Percentiles rank a stretch among this genome's conserved stretches.
Evolutionary conservation across 2,797 vertebrate species (phyloP).

Genomic region (Macropodus opercularis): DNA sequence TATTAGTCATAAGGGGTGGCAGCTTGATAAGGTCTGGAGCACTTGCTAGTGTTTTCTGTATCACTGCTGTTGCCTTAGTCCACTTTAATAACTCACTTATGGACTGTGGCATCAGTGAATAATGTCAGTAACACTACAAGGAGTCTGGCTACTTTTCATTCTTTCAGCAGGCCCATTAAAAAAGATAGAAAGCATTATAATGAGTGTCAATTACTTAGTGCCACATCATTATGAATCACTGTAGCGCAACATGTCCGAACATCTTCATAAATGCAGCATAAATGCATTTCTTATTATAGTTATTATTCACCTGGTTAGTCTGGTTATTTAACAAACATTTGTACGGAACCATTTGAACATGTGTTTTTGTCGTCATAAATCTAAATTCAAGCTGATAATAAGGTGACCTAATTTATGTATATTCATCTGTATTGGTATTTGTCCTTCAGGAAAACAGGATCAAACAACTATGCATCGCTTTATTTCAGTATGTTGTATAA

Average conservation of each 20-base stretch:
- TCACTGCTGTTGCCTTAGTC: conserved; percentile 11
- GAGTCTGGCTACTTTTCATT: conserved; percentile 6
- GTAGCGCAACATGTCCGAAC: neutral
- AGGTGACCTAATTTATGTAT: conserved; percentile 13
- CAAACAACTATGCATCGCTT: conserved; percentile 56
- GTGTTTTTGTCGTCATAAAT: neutral
- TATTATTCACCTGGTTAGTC: too few species aligned
- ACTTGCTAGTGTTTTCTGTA: conserved; percentile 21
- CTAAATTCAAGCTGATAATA: neutral
- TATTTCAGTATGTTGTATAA: conserved; percentile 77
- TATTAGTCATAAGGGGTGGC: conserved; percentile 24
- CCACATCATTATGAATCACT: conserved; percentile 7
- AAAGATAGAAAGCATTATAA: conserved; percentile 12
- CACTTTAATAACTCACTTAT: conserved; percentile 11
- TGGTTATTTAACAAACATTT: neutral
- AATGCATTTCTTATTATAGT: too few species aligned
- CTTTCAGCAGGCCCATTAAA: conserved; percentile 7
- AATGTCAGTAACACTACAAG: conserved; percentile 8
- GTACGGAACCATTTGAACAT: neutral
- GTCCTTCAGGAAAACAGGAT: conserved; percentile 59
- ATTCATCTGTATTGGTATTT: conserved; percentile 49
- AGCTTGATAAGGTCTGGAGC: conserved; percentile 21
- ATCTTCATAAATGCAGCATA: too few species aligned
- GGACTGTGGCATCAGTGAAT: conserved; percentile 4
- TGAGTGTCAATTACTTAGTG: neutral